These are phyloP conservation scores for Apocrypta bakeri DNA, from an alignment of 1,140 invertebrate species.

Conservation along the genomic window DNA sequence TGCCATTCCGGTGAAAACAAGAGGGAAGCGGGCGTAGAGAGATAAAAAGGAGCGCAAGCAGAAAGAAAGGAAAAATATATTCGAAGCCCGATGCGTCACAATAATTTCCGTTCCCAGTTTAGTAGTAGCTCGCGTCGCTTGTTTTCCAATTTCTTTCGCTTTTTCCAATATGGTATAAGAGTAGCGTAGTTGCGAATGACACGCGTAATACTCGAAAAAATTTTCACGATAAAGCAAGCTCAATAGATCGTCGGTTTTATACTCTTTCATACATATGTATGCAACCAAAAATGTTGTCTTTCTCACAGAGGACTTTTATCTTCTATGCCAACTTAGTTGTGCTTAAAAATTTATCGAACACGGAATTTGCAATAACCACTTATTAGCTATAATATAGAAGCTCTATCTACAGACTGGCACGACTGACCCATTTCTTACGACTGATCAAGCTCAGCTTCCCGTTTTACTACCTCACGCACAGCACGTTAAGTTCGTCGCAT, in stretches of 20 bases:
- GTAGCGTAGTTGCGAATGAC: constrained; percentile 21
- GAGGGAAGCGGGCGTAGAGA: constrained; percentile 1
- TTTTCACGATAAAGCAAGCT: no score
- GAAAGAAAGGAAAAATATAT: constrained; percentile 20
- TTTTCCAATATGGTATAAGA: not conserved
- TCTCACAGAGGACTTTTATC: no score
- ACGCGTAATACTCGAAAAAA: not conserved
- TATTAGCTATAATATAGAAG: not conserved
- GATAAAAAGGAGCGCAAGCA: not conserved
- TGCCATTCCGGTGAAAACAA: constrained; percentile 29
- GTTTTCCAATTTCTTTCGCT: constrained; percentile 31
- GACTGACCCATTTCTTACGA: not conserved
- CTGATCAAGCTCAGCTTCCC: not conserved
- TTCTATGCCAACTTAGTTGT: no score
- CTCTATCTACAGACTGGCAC: not conserved
- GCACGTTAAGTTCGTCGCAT: not conserved
- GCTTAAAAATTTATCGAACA: no score
- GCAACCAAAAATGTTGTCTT: no score
- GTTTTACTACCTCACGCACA: not conserved
- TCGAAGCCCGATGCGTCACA: constrained; percentile 14
- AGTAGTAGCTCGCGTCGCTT: constrained; percentile 3
- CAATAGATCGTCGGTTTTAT: no score
- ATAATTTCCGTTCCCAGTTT: constrained; percentile 20
- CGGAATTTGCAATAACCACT: not conserved
- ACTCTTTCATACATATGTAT: no score